phyloP scores from a whole-genome alignment of 2,113 vertebrate species.

The Kryptolebias marmoratus region DNA sequence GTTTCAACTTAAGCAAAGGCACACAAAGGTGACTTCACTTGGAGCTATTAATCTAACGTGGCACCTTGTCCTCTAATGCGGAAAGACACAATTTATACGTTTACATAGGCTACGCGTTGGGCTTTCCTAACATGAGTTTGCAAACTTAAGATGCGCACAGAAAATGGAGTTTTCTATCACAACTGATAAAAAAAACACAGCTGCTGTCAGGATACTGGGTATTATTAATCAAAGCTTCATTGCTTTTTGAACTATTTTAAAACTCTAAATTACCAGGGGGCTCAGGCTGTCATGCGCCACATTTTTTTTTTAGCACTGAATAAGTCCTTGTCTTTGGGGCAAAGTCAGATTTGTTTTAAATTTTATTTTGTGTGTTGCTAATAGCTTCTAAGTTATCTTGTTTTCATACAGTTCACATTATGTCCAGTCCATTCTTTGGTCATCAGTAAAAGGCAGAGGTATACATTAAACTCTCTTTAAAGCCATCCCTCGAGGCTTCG shows the following conservation, averaged over 20 bases:
- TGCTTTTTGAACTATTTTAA: not conserved
- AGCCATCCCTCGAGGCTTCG: constrained; percentile 56
- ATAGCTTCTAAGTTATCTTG: constrained; percentile 21
- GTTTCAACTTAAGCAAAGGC: not conserved
- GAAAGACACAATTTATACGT: no score
- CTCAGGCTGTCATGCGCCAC: no score
- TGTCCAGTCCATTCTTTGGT: constrained; percentile 33
- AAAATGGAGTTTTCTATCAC: not conserved
- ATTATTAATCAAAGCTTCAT: not conserved
- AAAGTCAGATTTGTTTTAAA: constrained; percentile 9
- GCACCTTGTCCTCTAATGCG: no score
- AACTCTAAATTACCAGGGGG: not conserved
- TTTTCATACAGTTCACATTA: constrained; percentile 38
- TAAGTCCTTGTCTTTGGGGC: constrained; percentile 24
- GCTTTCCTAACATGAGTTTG: no score
- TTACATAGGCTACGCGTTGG: no score
- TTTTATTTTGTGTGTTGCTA: not conserved
- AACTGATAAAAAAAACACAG: not conserved
- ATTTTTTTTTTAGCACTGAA: constrained; percentile 20
- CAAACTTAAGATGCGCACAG: no score
- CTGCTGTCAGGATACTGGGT: no score
- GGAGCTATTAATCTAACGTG: not conserved
- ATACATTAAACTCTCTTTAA: constrained; percentile 42
- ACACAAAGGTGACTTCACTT: not conserved
- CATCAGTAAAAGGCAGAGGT: constrained; percentile 24